phyloP scores from a whole-genome alignment of 1,140 invertebrate species.

The Fopius arisanus region DNA sequence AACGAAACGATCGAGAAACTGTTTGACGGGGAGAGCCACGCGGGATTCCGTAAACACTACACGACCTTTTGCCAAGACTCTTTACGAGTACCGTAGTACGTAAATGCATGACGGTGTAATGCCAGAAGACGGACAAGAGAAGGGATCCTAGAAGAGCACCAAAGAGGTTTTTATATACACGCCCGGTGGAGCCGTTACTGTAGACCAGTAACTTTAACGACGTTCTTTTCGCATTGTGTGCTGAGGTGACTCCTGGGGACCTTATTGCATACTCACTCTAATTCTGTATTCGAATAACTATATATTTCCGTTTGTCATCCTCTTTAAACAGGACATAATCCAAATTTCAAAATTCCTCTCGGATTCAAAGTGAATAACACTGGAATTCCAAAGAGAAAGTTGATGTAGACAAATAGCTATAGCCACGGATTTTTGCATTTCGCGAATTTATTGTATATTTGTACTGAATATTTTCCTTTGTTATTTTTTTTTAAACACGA shows the following conservation, averaged over 20 bases:
- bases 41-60: constrained; percentile 33
- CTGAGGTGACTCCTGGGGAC: neutral
- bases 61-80: constrained; percentile 10
- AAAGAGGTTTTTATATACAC: constrained; percentile 2
- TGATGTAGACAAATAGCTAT: too few species aligned
- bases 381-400: too few species aligned
- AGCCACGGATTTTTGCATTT: too few species aligned
- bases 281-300: too few species aligned
- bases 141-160: neutral
- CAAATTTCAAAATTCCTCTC: too few species aligned
- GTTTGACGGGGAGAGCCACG: constrained; percentile 7
- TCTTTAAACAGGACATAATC: too few species aligned
- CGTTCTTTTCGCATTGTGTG: constrained; percentile 16
- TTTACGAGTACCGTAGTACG: constrained; percentile 19
- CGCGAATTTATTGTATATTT: too few species aligned
- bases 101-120: constrained; percentile 20
- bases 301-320: too few species aligned
- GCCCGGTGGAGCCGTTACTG: constrained; percentile 23
- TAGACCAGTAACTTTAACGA: constrained; percentile 33
- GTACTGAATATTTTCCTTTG: too few species aligned
- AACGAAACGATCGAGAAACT: constrained; percentile 13
- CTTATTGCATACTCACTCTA: too few species aligned
- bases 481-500: too few species aligned
- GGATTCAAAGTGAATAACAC: too few species aligned
- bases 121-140: neutral